Evolutionary conservation across 2,113 vertebrate species (phyloP).

Genomic region (Petrocephalus microphthalmus): DNA sequence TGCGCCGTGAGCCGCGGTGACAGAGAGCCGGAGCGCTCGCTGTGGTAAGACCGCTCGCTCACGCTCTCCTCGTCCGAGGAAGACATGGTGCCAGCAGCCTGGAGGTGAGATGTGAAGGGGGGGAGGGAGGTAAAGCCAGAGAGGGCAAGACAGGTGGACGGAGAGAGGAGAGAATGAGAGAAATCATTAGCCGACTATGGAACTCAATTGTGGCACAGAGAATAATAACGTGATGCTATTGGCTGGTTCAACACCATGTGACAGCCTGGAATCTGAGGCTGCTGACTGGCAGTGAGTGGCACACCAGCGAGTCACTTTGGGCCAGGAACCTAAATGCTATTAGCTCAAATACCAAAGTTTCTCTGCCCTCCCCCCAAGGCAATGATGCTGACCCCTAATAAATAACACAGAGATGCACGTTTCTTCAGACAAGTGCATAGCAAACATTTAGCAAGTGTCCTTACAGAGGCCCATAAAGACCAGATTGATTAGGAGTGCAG

Average conservation of each 20-base stretch:
- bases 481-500: conserved; percentile 35
- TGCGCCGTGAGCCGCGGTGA: conserved; percentile 75
- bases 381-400: not conserved
- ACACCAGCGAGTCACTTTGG: not conserved
- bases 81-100: conserved; percentile 67
- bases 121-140: no score
- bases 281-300: not conserved
- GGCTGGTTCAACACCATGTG: not conserved
- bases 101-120: not conserved
- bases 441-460: not conserved
- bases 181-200: conserved; percentile 34
- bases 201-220: conserved; percentile 21
- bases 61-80: conserved; percentile 95
- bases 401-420: not conserved
- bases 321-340: not conserved
- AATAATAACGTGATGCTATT: conserved; percentile 25
- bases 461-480: conserved; percentile 31
- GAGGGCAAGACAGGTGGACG: not conserved
- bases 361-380: not conserved
- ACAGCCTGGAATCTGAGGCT: not conserved
- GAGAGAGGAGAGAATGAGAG: conserved; percentile 12
- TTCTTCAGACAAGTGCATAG: not conserved
- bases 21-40: conserved; percentile 85
- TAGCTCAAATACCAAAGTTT: not conserved
- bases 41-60: conserved; percentile 85